Evolutionary conservation across 2,113 vertebrate species (phyloP), one percentile per base, ranked within the genome.

Genomic region (Synchiropus splendidus): DNA sequence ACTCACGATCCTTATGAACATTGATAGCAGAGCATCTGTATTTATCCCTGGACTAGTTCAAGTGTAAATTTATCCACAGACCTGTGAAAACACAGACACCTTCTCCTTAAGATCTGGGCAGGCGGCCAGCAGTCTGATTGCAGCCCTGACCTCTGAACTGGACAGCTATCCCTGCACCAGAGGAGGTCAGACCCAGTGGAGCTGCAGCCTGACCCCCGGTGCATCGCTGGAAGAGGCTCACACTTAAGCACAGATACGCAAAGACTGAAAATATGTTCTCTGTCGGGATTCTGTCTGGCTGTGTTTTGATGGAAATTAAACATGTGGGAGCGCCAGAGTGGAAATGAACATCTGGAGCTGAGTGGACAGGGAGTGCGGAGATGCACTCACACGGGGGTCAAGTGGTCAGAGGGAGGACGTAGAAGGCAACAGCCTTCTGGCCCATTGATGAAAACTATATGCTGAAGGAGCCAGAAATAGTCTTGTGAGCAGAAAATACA

Each of bases 101-200:
- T 27, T 27, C 21, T 27, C 21, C 21, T 27, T 5, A 27, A 27
- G 69, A 60, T 58, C 77, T 81, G 76, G 73, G 80, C 80, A 84
- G 78, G 65, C 74, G 61, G 73, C 73, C 78, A 74, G 70, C 60
- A 67, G 77, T 74, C 72, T 83, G 77, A 86, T 82, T 85, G 69
- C 73, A 60, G 42, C 73, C 45, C 14, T 74, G 80, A 83, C 80
- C 82, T 73, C 50, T 73, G 73, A 61, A 51, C 70, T 17, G 39
- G 42, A 61, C 72, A 60, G 69, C 68, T 65, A 74, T 72, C 71
- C 74, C 70, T 36, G 10, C 44, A 67, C 60, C 63, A 71, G 55
- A 64, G 59, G 51, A 37, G 82, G 80, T 83, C 77, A 82, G 74
- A 76, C 64, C 72, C 64, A 74, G 62, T 39, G 61, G 77, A 70